Percentiles rank a stretch among this genome's conserved stretches.
Evolutionary conservation across 92 coral and sea anemone genomes (phyloP).

Genomic region (Parazoanthus swiftii): DNA sequence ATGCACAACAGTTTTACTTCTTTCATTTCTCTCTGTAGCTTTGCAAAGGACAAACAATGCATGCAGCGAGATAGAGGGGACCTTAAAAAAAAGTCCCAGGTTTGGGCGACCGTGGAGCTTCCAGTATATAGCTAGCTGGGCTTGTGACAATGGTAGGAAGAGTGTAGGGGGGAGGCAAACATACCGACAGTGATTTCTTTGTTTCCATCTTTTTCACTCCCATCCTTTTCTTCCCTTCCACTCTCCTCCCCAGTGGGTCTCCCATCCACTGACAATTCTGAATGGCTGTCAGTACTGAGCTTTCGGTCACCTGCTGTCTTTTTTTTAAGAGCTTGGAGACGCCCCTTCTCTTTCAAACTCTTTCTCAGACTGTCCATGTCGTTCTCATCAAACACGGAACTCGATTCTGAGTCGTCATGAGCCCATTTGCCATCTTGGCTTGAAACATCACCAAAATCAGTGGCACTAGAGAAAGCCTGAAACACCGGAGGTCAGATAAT

Average conservation of each 20-base stretch:
- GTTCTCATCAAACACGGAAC: conserved; percentile 53
- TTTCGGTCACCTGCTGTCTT: neutral
- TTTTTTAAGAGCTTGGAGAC: conserved; percentile 4
- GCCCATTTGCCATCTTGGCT: conserved; percentile 84
- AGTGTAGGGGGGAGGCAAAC: neutral
- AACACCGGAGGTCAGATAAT: neutral
- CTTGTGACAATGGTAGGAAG: neutral
- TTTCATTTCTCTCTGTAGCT: neutral
- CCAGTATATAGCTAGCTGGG: neutral
- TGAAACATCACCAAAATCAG: conserved; percentile 45
- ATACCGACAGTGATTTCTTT: conserved; percentile 16
- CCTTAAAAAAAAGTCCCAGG: neutral
- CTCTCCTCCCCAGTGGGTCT: conserved; percentile 18
- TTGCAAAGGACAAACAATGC: no score
- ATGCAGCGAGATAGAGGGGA: neutral
- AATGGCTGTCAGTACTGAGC: conserved; percentile 9
- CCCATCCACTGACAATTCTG: conserved; percentile 22
- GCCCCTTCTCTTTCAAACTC: conserved; percentile 27
- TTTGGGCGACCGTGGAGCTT: neutral
- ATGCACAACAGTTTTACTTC: no score
- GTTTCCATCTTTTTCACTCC: conserved; percentile 10
- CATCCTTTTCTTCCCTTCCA: conserved; percentile 22
- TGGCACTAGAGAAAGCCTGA: conserved; percentile 66
- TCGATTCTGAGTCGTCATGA: conserved; percentile 66
- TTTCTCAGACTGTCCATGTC: conserved; percentile 22